These are phyloP conservation scores for Anisognathus igniventris DNA, from an alignment of 2,797 vertebrate genomes.

Conservation along the genomic window DNA sequence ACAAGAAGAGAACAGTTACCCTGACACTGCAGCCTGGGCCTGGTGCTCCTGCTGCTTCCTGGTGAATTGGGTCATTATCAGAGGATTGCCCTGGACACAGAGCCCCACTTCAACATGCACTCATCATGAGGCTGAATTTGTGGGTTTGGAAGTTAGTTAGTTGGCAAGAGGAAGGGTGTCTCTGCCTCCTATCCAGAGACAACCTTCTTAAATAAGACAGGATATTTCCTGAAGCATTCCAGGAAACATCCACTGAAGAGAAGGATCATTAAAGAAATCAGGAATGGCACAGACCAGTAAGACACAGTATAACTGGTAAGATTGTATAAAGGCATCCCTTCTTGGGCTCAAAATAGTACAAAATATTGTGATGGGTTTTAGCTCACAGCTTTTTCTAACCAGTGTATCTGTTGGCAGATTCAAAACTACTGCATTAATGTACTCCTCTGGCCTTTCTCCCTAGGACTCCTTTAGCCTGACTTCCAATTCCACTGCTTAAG, in stretches of 20 bases:
- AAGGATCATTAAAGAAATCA: background rate
- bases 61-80: background rate
- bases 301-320: background rate
- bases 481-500: background rate
- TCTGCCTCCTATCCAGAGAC: background rate
- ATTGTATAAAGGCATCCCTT: background rate
- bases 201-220: background rate
- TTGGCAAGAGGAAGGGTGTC: background rate
- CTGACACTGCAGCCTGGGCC: background rate
- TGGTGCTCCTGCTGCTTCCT: background rate
- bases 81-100: background rate
- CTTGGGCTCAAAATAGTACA: background rate
- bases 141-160: background rate
- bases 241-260: background rate
- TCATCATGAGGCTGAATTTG: background rate
- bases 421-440: background rate
- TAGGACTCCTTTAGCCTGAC: background rate
- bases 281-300: background rate
- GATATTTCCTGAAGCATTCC: background rate
- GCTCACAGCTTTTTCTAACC: background rate
- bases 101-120: background rate
- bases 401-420: background rate
- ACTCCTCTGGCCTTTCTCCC: background rate
- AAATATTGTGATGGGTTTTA: background rate
- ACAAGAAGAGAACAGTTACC: background rate